Evolutionary conservation across 2,888 invertebrate genomes (phyloP).

Genomic region (Taenaris catops): DNA sequence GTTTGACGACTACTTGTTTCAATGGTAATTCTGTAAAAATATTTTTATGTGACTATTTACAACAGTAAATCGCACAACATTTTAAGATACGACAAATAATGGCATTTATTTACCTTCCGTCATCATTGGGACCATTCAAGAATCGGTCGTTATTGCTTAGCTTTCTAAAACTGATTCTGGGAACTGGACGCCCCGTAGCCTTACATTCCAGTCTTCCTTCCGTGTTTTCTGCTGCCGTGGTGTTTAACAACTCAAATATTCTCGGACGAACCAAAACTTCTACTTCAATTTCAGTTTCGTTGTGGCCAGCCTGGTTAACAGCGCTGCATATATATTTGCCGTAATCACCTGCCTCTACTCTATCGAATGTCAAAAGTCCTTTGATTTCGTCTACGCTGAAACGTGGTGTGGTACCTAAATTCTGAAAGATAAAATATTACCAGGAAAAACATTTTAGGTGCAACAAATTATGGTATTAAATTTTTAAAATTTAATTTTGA

Average conservation of each 20-base stretch:
- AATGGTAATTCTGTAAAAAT: slow-evolving; percentile 77
- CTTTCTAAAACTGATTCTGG: slow-evolving; percentile 89
- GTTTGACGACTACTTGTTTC: slow-evolving; percentile 71
- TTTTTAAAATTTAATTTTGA: no score
- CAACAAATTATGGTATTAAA: no score
- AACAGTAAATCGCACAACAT: no score
- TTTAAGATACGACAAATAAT: no score
- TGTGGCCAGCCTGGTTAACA: slow-evolving; percentile 87
- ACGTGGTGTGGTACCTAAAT: slow-evolving; percentile 82
- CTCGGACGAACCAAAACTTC: slow-evolving; percentile 88
- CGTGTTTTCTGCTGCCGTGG: slow-evolving; percentile 81
- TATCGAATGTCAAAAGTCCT: slow-evolving; percentile 86
- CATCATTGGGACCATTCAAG: slow-evolving; percentile 82
- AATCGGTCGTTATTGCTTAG: slow-evolving; percentile 83
- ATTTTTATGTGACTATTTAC: no score
- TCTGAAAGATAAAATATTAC: slow-evolving; percentile 67
- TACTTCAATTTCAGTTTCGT: slow-evolving; percentile 83
- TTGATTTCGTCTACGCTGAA: slow-evolving; percentile 85
- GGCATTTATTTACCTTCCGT: slow-evolving; percentile 66
- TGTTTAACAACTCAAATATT: slow-evolving; percentile 88
- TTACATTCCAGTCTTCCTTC: slow-evolving; percentile 86
- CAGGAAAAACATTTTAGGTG: no score
- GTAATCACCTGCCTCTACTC: slow-evolving; percentile 88
- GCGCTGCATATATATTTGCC: slow-evolving; percentile 91
- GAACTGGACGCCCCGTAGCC: slow-evolving; percentile 90